Base-by-base conservation (phyloP, 2,888 invertebrate genomes). In the Alsophila aescularia region DNA sequence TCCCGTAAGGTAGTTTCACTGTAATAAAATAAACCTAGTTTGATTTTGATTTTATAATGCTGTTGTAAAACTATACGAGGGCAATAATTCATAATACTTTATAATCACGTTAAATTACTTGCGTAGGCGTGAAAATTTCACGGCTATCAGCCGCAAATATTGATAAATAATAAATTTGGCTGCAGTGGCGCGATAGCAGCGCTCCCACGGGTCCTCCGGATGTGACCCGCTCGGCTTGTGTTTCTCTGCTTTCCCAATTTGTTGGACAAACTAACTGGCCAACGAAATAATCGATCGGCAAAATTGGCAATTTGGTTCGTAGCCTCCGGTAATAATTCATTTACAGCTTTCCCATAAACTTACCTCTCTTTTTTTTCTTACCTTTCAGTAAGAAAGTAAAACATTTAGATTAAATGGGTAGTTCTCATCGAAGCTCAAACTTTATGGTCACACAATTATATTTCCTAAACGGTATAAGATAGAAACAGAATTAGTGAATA, bases 111-210 rank as follows among this genome's bases (percentile, higher is more conserved):
- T 16, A 37, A 14, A 32, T 21, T n/a, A 32, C 21, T 48, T 13
- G 34, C 37, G 39, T 12, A 10, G 41, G 34, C 49, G 40, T 16
- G 41, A 13, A 27, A 16, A 16, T 27, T 32, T 32, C 21, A 42
- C 0, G n/a, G 36, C 27, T 18, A 13, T 42, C 29, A 35, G 13
- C 50, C 27, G 27, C 40, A 6, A 41, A 35, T 41, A 35, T 49
- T 41, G 42, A 50, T 50, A 50, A 42, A 27, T 14, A 50, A 42
- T 41, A 50, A 41, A 15, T 13, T 15, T 40, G 13, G 32, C 31
- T 48, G 48, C 2, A 24, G n/a, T 10, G 8, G 8, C 3, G 35
- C 34, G 41, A 41, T 35, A 41, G 15, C 41, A 12, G 40, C 12
- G 18, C 34, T 24, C 32, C 34, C 27, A 12, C 18, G 29, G 16